These are phyloP conservation scores for Morus bassanus DNA, from an alignment of 2,797 vertebrate species.

Conservation along the genomic window DNA sequence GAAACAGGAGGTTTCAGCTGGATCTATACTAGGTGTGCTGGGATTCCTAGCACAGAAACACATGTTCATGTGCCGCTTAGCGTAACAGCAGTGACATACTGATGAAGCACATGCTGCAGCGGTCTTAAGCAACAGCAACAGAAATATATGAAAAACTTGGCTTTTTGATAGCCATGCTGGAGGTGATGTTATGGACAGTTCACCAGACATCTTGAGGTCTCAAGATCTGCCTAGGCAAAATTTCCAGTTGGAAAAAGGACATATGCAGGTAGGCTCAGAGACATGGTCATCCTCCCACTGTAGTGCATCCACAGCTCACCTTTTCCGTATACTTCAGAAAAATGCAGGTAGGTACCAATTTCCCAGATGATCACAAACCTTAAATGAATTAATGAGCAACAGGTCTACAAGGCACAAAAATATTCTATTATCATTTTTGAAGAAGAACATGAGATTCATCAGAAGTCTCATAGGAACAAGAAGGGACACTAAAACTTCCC, in stretches of 20 bases:
- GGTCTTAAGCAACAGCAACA: not conserved
- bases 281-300: not conserved
- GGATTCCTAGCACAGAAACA: not conserved
- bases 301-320: not conserved
- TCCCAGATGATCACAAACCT: not conserved
- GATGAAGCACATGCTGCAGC: accelerated
- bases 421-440: not conserved
- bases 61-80: not conserved
- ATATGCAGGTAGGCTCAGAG: not conserved
- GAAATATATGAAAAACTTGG: not conserved
- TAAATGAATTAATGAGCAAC: not conserved
- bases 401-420: not conserved
- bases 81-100: not conserved
- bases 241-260: not conserved
- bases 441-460: not conserved
- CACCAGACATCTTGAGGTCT: not conserved
- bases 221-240: not conserved
- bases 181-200: not conserved
- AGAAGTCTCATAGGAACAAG: not conserved
- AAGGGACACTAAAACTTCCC: not conserved
- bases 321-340: not conserved
- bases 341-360: not conserved
- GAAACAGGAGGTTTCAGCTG: not conserved
- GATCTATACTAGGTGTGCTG: not conserved
- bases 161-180: not conserved